Evolutionary conservation across 2,797 vertebrate species (phyloP).

Genomic region (Hapalemur alaotrensis): DNA sequence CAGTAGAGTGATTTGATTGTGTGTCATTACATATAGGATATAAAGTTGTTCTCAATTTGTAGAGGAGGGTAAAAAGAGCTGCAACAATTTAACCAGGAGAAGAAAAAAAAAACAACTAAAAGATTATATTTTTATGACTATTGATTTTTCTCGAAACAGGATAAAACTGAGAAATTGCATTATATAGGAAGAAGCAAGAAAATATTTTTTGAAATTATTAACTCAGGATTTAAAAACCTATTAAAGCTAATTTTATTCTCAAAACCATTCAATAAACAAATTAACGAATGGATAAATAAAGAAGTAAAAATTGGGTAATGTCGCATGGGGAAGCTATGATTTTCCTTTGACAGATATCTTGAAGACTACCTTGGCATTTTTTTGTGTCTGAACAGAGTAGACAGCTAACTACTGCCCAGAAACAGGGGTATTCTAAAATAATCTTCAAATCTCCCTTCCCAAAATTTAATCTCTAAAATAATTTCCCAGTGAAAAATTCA

Average conservation of each 20-base stretch:
- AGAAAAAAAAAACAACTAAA: not conserved
- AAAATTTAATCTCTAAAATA: not conserved
- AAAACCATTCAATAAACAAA: not conserved
- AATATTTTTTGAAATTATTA: not conserved
- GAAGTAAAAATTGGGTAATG: not conserved
- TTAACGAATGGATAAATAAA: not conserved
- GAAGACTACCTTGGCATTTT: not conserved
- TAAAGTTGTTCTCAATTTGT: not conserved
- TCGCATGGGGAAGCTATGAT: not conserved
- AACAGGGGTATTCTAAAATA: not conserved
- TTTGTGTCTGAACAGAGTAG: not conserved
- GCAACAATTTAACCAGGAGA: not conserved
- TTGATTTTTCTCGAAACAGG: constrained; percentile 5
- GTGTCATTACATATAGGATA: not conserved
- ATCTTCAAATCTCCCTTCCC: not conserved
- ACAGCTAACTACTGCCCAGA: not conserved
- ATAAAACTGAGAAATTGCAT: not conserved
- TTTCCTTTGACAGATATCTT: not conserved
- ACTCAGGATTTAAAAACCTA: not conserved
- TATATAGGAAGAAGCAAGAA: not conserved
- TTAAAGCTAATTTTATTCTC: not conserved
- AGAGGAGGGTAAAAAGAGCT: not conserved
- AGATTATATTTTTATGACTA: not conserved
- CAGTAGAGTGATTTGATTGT: not conserved
- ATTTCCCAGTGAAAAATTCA: not conserved